A percentile compares a stretch with the other conserved stretches of the same genome.
phyloP scores from a whole-genome alignment of 2,113 vertebrate species.

The Laticauda colubrina region DNA sequence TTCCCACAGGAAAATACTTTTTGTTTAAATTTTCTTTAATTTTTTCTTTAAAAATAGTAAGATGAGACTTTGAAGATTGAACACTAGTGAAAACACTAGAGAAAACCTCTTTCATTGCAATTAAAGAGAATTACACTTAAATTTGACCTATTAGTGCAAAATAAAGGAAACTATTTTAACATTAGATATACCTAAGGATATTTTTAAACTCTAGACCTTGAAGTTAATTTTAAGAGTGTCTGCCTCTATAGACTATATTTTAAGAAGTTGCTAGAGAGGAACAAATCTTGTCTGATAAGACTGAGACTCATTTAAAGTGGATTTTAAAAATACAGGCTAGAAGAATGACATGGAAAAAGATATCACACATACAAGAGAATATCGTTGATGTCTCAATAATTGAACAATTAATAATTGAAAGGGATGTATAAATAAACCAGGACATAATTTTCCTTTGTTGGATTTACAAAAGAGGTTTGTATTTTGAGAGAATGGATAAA shows the following conservation, averaged over 20 bases:
- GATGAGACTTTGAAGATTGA: not conserved
- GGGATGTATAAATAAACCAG: not conserved
- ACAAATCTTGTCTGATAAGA: not conserved
- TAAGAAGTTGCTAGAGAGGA: not conserved
- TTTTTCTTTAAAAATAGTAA: not conserved
- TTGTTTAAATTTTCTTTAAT: not conserved
- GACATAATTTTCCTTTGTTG: not conserved
- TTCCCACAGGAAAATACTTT: not conserved
- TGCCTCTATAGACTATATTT: not conserved
- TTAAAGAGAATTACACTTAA: not conserved
- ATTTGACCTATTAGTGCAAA: not conserved
- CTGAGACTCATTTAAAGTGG: not conserved
- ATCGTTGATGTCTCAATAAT: not conserved
- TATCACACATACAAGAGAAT: not conserved
- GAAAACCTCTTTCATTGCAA: not conserved
- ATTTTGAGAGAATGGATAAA: not conserved
- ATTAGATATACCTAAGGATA: not conserved
- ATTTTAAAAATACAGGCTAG: not conserved
- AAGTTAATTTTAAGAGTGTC: not conserved
- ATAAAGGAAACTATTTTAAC: not conserved
- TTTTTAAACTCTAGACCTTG: not conserved
- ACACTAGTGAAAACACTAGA: not conserved
- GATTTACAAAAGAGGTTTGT: not conserved
- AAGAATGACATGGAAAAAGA: not conserved
- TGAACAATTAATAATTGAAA: not conserved